Evolutionary conservation across 2,797 vertebrate genomes (phyloP).

Genomic region (Scolopax rusticola): DNA sequence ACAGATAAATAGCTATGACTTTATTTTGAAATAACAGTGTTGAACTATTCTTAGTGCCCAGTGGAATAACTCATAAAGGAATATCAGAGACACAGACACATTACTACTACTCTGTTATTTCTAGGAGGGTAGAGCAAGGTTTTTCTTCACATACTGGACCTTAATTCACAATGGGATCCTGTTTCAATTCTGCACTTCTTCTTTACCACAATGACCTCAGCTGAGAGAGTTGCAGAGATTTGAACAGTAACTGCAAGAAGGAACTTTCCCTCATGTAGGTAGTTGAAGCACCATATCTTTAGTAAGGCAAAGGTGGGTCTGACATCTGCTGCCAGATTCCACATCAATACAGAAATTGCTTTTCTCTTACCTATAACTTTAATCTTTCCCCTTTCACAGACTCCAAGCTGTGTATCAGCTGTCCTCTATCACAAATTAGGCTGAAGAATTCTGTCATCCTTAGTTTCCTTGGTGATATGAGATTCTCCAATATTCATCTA

Average conservation of each 20-base stretch:
- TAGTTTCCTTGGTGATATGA: not conserved
- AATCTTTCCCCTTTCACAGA: rapidly evolving
- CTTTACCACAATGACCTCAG: not conserved
- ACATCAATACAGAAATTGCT: not conserved
- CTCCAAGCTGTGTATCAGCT: not conserved
- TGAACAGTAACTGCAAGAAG: not conserved
- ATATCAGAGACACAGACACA: not conserved
- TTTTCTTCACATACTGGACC: not conserved
- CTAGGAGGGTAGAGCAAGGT: not conserved
- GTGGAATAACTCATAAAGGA: not conserved
- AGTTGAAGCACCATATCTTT: not conserved
- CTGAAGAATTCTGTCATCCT: not conserved
- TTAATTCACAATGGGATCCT: not conserved
- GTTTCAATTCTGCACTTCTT: not conserved
- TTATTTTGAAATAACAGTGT: not conserved
- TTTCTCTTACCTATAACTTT: not conserved
- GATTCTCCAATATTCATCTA: not conserved
- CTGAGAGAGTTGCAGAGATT: not conserved
- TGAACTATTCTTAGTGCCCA: not conserved
- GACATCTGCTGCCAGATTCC: not conserved
- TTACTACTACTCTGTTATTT: rapidly evolving
- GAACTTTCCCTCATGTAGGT: not conserved
- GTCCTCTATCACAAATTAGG: not conserved
- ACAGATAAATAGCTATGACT: not conserved
- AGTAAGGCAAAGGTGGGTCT: not conserved